These are phyloP conservation scores for Metaphire vulgaris DNA, from an alignment of 1,140 invertebrate species.

Conservation along the genomic window DNA sequence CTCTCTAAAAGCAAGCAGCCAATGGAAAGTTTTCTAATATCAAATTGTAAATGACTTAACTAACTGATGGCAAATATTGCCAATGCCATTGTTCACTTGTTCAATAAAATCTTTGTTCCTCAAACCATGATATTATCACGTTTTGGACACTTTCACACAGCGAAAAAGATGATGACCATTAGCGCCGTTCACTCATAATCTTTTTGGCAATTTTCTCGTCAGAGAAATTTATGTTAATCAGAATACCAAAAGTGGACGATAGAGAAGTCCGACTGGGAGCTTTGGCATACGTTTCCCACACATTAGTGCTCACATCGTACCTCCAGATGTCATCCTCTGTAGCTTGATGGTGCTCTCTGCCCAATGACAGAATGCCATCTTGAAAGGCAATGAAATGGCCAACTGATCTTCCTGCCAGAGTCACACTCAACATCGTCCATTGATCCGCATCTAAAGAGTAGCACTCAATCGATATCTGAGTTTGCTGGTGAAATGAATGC, in stretches of 20 bases:
- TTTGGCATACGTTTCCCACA: constrained; percentile 44
- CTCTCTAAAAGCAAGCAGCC: too few relatives aligned
- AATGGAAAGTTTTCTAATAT: too few relatives aligned
- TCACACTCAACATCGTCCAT: constrained; percentile 46
- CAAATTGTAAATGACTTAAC: too few relatives aligned
- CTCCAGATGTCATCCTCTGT: constrained; percentile 50
- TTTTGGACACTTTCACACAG: too few relatives aligned
- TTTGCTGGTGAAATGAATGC: constrained; percentile 40
- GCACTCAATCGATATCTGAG: constrained; percentile 48
- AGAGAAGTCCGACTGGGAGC: constrained; percentile 45
- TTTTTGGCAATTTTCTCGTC: constrained; percentile 46
- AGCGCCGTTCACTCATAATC: neutral
- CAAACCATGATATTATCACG: too few relatives aligned
- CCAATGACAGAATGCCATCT: constrained; percentile 42
- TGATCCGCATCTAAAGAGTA: constrained; percentile 42
- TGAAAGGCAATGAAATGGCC: constrained; percentile 46
- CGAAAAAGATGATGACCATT: too few relatives aligned
- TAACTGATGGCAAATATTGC: too few relatives aligned
- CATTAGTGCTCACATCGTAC: constrained; percentile 40
- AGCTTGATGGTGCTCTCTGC: constrained; percentile 46
- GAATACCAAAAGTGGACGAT: constrained; percentile 40
- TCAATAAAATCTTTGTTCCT: too few relatives aligned
- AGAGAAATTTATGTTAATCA: constrained; percentile 44
- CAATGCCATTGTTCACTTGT: too few relatives aligned
- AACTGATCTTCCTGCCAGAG: constrained; percentile 47